Percentiles rank a stretch among this genome's conserved stretches.
Evolutionary conservation across 2,888 invertebrate species (phyloP).

Genomic region (Sabatieria punctata): DNA sequence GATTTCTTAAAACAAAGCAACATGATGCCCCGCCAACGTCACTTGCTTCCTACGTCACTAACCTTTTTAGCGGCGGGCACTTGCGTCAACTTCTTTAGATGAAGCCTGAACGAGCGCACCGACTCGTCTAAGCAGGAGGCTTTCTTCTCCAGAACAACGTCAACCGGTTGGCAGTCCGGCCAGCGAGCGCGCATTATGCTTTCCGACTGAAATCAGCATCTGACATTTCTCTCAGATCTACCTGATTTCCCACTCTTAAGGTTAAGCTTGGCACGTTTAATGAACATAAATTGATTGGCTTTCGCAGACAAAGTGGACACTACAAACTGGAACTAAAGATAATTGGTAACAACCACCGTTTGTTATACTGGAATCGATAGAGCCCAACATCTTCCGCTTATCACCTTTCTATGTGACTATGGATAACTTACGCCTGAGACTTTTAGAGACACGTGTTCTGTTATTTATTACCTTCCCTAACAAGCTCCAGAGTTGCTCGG

Average conservation of each 20-base stretch:
- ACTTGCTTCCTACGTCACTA: too few relatives aligned
- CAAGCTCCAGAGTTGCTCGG: slow-evolving; percentile 75
- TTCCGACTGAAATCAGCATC: slow-evolving; percentile 42
- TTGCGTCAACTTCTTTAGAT: slow-evolving; percentile 55
- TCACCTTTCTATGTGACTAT: neutral
- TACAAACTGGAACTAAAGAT: too few relatives aligned
- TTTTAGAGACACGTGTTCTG: too few relatives aligned
- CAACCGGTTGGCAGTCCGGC: slow-evolving; percentile 61
- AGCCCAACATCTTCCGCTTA: neutral
- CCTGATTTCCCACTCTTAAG: too few relatives aligned
- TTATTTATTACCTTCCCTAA: slow-evolving; percentile 52
- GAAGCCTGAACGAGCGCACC: slow-evolving; percentile 79
- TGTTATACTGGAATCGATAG: neutral
- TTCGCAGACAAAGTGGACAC: too few relatives aligned
- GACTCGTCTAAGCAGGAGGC: slow-evolving; percentile 76
- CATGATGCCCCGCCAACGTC: too few relatives aligned
- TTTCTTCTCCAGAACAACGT: slow-evolving; percentile 58
- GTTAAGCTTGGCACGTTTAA: too few relatives aligned
- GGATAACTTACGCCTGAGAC: neutral
- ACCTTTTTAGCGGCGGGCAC: too few relatives aligned
- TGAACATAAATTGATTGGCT: too few relatives aligned
- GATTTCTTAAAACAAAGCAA: too few relatives aligned
- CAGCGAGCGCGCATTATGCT: slow-evolving; percentile 64
- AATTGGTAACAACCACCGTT: too few relatives aligned
- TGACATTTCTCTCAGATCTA: too few relatives aligned